Conservation (phyloP, 2,797 vertebrate genomes). For the Tapera naevia region DNA sequence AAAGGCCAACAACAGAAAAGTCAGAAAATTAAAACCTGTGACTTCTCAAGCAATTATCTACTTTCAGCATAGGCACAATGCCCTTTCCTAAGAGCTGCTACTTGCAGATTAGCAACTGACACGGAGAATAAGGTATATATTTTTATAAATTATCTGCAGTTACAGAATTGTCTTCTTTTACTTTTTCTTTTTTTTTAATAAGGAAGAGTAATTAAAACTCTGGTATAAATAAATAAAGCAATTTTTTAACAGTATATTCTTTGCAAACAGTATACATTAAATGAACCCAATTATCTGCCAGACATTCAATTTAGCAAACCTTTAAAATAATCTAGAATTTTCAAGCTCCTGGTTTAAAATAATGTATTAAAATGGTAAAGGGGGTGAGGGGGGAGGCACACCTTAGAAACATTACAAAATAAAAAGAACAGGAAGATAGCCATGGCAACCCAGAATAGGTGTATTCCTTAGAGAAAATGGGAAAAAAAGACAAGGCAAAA, state of each 20-base stretch:
- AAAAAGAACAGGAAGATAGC: neutral
- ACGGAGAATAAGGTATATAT: neutral
- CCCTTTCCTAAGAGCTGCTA: neutral
- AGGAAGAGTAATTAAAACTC: neutral
- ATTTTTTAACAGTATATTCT: neutral
- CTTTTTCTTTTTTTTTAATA: neutral
- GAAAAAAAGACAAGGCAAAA: neutral
- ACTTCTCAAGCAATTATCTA: neutral
- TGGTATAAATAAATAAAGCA: neutral
- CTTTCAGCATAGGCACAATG: neutral
- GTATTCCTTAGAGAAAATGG: neutral
- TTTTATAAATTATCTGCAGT: neutral
- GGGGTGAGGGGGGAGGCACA: too few relatives aligned
- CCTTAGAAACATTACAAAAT: neutral
- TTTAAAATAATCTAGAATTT: neutral
- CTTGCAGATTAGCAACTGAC: neutral
- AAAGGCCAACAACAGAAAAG: neutral
- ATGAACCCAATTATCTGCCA: neutral
- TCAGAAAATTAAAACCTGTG: neutral
- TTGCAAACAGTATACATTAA: neutral
- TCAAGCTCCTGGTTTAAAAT: neutral
- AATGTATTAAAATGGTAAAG: neutral
- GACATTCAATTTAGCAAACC: neutral
- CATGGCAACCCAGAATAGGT: neutral
- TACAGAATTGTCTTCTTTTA: neutral